These are phyloP conservation scores for Poliocrania exsul DNA, from an alignment of 2,797 vertebrate species.

Conservation along the genomic window DNA sequence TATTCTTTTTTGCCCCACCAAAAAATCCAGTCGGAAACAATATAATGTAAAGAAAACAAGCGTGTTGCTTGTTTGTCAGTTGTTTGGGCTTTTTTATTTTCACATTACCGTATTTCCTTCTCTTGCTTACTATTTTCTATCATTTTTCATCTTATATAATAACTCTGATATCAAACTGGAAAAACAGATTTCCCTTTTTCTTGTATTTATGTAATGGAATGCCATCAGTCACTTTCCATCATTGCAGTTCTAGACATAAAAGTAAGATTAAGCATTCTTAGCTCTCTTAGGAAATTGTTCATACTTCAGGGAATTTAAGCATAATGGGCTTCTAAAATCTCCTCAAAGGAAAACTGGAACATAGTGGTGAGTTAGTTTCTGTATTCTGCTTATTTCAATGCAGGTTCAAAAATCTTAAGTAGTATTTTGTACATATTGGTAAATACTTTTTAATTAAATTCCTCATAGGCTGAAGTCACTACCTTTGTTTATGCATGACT, in stretches of 20 bases:
- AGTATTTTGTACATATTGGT: neutral
- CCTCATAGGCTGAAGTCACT: neutral
- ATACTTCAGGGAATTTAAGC: slow-evolving; percentile 40
- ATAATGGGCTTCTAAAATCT: slow-evolving; percentile 17
- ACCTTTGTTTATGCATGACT: neutral
- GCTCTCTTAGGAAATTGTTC: slow-evolving; percentile 35
- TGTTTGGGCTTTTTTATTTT: neutral
- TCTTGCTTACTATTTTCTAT: neutral
- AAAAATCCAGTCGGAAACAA: neutral
- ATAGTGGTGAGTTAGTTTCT: neutral
- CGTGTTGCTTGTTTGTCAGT: neutral
- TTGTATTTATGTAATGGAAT: slow-evolving; percentile 8
- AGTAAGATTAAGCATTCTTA: slow-evolving; percentile 55
- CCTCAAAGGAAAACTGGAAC: neutral
- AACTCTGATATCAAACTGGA: neutral
- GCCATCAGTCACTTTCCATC: neutral
- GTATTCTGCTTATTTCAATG: neutral
- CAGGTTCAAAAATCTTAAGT: neutral
- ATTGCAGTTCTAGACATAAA: neutral
- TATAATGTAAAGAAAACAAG: neutral
- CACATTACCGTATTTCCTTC: neutral
- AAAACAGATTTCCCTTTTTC: neutral
- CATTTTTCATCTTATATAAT: neutral
- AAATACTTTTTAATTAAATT: slow-evolving; percentile 59
- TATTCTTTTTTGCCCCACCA: neutral